A percentile compares a stretch with the other conserved stretches of the same genome.
These are phyloP conservation scores for Falco punctatus DNA, from an alignment of 2,113 vertebrate genomes.

Conservation along the genomic window DNA sequence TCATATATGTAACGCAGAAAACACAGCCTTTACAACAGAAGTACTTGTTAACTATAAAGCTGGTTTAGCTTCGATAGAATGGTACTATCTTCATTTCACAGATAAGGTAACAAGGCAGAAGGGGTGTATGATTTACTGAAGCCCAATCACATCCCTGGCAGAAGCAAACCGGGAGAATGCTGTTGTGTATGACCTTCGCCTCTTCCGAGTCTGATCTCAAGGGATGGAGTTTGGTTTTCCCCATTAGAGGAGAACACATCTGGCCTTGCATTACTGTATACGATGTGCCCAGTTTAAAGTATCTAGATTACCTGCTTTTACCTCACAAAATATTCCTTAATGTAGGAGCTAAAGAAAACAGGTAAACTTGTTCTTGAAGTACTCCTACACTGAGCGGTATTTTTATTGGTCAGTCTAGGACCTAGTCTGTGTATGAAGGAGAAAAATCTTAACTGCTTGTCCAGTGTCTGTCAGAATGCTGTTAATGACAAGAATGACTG, in stretches of 20 bases:
- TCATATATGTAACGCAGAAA: neutral
- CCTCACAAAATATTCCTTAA: neutral
- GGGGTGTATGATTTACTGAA: neutral
- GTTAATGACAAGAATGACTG: neutral
- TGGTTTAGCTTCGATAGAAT: neutral
- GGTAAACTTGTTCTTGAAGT: neutral
- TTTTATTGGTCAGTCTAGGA: neutral
- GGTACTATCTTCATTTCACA: neutral
- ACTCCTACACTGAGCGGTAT: neutral
- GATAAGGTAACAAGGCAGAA: neutral
- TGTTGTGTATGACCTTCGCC: neutral
- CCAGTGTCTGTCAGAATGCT: neutral
- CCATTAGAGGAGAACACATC: neutral
- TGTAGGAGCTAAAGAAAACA: neutral
- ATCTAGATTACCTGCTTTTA: neutral
- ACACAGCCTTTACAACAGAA: neutral
- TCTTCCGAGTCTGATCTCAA: neutral
- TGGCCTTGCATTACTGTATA: neutral
- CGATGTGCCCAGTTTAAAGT: neutral
- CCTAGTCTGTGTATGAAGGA: neutral
- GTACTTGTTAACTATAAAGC: neutral
- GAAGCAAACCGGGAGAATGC: neutral
- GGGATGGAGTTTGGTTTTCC: neutral
- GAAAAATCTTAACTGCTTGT: neutral
- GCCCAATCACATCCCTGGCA: neutral